phyloP scores from a whole-genome alignment of 2,888 invertebrate species.

The Caenorhabditis sp. region DNA sequence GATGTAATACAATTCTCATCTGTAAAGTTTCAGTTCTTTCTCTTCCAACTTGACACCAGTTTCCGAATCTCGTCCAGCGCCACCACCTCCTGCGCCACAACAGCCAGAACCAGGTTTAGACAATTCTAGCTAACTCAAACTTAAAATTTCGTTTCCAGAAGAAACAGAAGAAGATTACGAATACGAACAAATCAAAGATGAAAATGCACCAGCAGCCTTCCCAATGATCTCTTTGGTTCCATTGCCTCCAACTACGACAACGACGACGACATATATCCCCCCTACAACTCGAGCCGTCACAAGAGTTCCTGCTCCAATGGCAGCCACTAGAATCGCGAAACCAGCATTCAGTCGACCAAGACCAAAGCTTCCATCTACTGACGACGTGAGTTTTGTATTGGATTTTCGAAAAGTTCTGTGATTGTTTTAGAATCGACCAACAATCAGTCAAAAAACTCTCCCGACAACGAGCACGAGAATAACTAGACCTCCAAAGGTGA shows the following conservation, averaged over 20 bases:
- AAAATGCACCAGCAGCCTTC: conserved; percentile 62
- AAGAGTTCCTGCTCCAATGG: conserved; percentile 9
- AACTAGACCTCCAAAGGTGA: conserved; percentile 24
- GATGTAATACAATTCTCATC: not conserved
- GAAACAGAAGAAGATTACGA: conserved; percentile 67
- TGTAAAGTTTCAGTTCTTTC: conserved; percentile 56
- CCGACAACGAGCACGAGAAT: not conserved
- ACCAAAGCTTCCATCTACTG: conserved; percentile 57
- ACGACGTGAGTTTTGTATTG: conserved; percentile 34
- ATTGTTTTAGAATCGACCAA: conserved; percentile 28
- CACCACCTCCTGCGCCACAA: conserved; percentile 36
- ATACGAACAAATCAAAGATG: conserved; percentile 67
- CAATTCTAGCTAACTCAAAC: too few species aligned
- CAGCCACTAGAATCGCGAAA: conserved; percentile 35
- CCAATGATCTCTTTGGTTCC: conserved; percentile 66
- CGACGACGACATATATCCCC: conserved; percentile 34
- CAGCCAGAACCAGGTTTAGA: conserved; percentile 34
- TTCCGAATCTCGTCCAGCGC: conserved; percentile 36
- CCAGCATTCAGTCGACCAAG: conserved; percentile 68
- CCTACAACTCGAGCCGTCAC: conserved; percentile 20
- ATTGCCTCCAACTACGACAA: conserved; percentile 40
- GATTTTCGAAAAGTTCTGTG: not conserved
- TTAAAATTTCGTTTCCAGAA: conserved; percentile 15
- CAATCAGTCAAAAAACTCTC: conserved; percentile 4
- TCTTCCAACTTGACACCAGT: conserved; percentile 56